Evolutionary conservation across 2,888 invertebrate genomes (phyloP).

Genomic region (Mimumesa dahlbomi): DNA sequence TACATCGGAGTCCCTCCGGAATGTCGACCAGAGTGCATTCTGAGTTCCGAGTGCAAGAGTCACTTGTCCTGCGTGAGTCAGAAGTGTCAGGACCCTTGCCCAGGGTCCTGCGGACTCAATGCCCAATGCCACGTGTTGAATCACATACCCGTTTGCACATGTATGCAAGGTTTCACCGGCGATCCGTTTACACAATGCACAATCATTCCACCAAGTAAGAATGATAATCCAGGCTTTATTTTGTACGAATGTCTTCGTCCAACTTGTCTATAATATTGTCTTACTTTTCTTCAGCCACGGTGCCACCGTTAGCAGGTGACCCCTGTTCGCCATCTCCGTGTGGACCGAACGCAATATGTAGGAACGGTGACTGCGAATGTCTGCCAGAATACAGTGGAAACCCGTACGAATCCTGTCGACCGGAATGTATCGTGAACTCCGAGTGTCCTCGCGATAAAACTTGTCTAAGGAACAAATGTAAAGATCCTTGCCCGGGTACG

Average conservation of each 20-base stretch:
- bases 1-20: slow-evolving; percentile 90
- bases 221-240: no score
- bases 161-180: slow-evolving; percentile 88
- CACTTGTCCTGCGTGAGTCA: slow-evolving; percentile 89
- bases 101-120: slow-evolving; percentile 90
- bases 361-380: slow-evolving; percentile 88
- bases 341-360: slow-evolving; percentile 88
- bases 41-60: slow-evolving; percentile 90
- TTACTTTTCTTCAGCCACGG: slow-evolving; percentile 39
- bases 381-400: slow-evolving; percentile 86
- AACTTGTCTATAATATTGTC: neutral
- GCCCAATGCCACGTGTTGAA: slow-evolving; percentile 90
- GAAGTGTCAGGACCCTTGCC: slow-evolving; percentile 91
- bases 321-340: slow-evolving; percentile 87
- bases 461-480: slow-evolving; percentile 90
- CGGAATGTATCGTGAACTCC: slow-evolving; percentile 90
- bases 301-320: slow-evolving; percentile 74
- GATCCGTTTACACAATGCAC: slow-evolving; percentile 90
- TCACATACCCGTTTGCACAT: slow-evolving; percentile 91
- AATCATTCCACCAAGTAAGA: slow-evolving; percentile 80
- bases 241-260: no score
- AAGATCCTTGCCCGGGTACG: slow-evolving; percentile 91
- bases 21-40: slow-evolving; percentile 90
- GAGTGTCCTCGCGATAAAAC: slow-evolving; percentile 90
- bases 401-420: slow-evolving; percentile 88